Evolutionary conservation across 2,888 invertebrate species (phyloP), one percentile per base, ranked within the genome.

Genomic region (Phyto melanocephala): DNA sequence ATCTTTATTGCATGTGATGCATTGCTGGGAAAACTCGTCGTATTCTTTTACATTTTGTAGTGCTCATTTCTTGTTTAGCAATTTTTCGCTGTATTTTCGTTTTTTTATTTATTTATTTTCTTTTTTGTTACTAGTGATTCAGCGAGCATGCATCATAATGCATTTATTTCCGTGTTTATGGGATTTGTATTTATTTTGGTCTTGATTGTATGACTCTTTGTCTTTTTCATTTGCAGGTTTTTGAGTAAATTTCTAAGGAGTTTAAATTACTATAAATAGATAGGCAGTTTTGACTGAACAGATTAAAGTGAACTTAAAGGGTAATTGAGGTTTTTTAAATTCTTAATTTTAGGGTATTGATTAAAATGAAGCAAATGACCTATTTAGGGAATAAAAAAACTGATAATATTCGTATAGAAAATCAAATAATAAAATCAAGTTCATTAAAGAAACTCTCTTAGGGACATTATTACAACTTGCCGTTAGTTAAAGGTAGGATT

Each of bases 11-110:
- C 78, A 85, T 84, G 83, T 80, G 68, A 81, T 83, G 76, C 85
- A 84, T 84, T 68, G 85, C 86, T 85, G 84, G 86, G 86, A 85
- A 85, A 85, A 83, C 83, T 84, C 81, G 85, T 85, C 85, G 85
- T 85, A 87, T 89, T 88, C 86, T 87, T 86, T 68, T 20, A n/a
- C 50, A 33, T 58, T 33, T 28, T 3, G 72, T 67, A 74, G 42
- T 40, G 40, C 47, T 62, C 50, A 10, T 50, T 13, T 17, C 1
- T 45, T 63, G 42, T 20, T 54, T 28, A 17, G 15, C 33, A 65
- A 20, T 35, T 63, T 71, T 20, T 77, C 28, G 5, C 40, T 45
- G 45, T 65, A 42, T 72, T 79, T 60, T 79, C 72, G 68, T 72
- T 72, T 35, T 15, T 72, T 79, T 65, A 33, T 47, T 63, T 62